Conservation (phyloP, 1,140 invertebrate species). For the Drosophila saltans region DNA sequence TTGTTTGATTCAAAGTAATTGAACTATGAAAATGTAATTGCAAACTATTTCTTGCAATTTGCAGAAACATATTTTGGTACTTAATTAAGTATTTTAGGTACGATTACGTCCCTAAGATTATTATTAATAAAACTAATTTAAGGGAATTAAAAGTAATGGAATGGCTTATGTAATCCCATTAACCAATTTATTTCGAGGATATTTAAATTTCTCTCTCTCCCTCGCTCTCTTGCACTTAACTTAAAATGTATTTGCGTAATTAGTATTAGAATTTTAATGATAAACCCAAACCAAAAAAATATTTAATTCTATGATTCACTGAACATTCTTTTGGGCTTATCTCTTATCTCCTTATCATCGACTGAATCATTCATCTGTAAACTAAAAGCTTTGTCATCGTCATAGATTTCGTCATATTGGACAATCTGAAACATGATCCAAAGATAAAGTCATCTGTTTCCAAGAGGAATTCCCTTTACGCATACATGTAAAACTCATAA, state of each 20-base stretch:
- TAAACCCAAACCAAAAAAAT: neutral
- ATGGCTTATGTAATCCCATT: too few relatives aligned
- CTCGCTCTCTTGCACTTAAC: neutral
- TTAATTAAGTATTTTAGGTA: too few relatives aligned
- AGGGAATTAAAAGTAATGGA: too few relatives aligned
- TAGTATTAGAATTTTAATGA: neutral
- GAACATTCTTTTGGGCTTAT: neutral
- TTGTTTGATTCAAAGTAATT: too few relatives aligned
- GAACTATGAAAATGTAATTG: too few relatives aligned
- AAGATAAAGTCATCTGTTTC: slow-evolving; percentile 29
- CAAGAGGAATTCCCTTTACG: slow-evolving; percentile 18
- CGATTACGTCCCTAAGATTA: too few relatives aligned
- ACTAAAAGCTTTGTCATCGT: slow-evolving; percentile 7
- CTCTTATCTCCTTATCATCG: slow-evolving; percentile 13
- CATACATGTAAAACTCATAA: slow-evolving; percentile 13
- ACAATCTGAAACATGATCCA: slow-evolving; percentile 27
- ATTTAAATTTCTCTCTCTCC: neutral
- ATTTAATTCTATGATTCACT: neutral
- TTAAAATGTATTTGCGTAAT: neutral
- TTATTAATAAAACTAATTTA: too few relatives aligned
- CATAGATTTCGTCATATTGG: slow-evolving; percentile 45
- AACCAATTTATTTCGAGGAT: too few relatives aligned
- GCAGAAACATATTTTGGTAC: too few relatives aligned
- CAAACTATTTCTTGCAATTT: too few relatives aligned
- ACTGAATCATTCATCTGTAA: slow-evolving; percentile 28